Conservation (phyloP, 2,888 invertebrate genomes). For the Eucera pruinosa region DNA sequence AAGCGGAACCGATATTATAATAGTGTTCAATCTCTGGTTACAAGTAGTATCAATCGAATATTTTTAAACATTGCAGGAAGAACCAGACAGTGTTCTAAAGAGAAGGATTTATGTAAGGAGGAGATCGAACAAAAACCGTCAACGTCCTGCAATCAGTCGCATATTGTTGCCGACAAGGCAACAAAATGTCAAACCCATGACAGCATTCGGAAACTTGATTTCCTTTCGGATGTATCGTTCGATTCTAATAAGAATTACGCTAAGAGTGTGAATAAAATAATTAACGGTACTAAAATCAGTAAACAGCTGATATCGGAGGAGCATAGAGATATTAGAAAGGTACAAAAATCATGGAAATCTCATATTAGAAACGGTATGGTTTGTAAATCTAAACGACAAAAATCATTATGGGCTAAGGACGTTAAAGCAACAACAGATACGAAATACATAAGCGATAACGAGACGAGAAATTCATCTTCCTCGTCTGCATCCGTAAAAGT, state of each 20-base stretch:
- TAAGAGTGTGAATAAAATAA: conserved; percentile 71
- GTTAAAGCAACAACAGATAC: conserved; percentile 15
- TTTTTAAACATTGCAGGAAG: conserved; percentile 72
- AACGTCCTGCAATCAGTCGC: conserved; percentile 59
- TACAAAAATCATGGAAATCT: conserved; percentile 62
- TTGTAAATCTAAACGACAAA: conserved; percentile 60
- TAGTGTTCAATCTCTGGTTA: too few relatives aligned
- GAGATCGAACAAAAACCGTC: conserved; percentile 63
- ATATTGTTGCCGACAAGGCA: conserved; percentile 38
- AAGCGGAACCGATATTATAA: too few relatives aligned
- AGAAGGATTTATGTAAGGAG: conserved; percentile 52
- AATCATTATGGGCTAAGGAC: conserved; percentile 52
- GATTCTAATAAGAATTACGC: conserved; percentile 81
- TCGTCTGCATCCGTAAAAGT: conserved; percentile 42
- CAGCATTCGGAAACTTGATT: conserved; percentile 68
- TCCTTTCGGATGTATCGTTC: conserved; percentile 70
- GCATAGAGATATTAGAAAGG: conserved; percentile 52
- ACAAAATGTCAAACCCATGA: conserved; percentile 67
- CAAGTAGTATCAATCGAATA: background rate
- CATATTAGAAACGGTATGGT: conserved; percentile 64
- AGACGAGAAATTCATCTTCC: conserved; percentile 44
- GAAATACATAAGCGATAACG: conserved; percentile 48
- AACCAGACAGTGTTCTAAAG: conserved; percentile 69
- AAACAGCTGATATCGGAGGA: conserved; percentile 74
- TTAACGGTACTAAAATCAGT: conserved; percentile 79